Base-by-base conservation (phyloP, 2,888 invertebrate genomes). In the Platycheirus rosarum region DNA sequence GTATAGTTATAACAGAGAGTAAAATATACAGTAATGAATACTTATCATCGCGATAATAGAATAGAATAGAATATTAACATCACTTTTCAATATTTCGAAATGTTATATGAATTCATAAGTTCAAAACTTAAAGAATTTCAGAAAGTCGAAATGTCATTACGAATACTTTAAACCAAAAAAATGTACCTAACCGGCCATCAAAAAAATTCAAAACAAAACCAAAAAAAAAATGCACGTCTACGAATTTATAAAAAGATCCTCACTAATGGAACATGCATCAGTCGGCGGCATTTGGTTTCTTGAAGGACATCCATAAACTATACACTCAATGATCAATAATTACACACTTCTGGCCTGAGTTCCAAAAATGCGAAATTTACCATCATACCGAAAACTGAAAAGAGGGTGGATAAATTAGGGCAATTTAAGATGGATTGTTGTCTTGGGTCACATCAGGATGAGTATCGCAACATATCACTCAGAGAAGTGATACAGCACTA, bases 381-480 rank as follows among this genome's bases (percentile, higher is more conserved):
- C 62, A 16, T 14, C 8, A 29, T 18, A 3, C n/a, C 2, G 2
- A 9, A 51, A 51, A 62, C 66, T 46, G 66, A 82, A 80, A 82
- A 77, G 77, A 49, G 71, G 82, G 82, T 71, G 82, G 77, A 73
- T 71, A 77, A 82, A 82, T 82, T 76, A 77, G 82, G 49, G 68
- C 77, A 82, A 82, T 82, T 82, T 77, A 48, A 71, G 66, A 68
- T 66, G 66, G 70, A 49, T 62, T 82, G 42, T 76, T 32, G 42
- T 76, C 26, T 49, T 60, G 51, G 48, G 62, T 55, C 48, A 48
- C 70, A 69, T 69, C 23, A 51, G 29, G 65, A 60, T 4, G 46
- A 20, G 37, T 13, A 14, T 46, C 60, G 55, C 70, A 68, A 71
- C 82, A 57, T 68, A 76, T 82, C 77, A 82, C 82, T 77, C 63